Evolutionary conservation across 1,140 invertebrate genomes (phyloP).

Genomic region (Mercenaria mercenaria): DNA sequence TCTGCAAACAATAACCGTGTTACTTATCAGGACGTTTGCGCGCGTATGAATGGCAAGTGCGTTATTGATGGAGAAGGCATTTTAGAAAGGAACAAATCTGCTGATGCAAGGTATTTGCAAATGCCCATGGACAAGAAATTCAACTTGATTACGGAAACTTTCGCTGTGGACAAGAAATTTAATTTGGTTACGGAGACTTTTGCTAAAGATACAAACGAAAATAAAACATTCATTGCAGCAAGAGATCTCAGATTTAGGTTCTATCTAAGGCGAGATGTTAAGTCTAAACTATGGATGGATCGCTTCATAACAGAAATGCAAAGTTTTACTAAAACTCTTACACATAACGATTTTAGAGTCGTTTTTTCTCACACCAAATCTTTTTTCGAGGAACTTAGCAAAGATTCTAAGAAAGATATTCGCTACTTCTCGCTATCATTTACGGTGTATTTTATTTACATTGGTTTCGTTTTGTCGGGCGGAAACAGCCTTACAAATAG

Average conservation of each 20-base stretch:
- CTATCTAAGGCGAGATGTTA: not conserved
- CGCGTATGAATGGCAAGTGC: not conserved
- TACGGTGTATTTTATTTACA: not conserved
- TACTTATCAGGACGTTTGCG: not conserved
- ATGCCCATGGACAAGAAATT: too few relatives aligned
- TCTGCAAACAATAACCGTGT: not conserved
- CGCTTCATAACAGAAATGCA: not conserved
- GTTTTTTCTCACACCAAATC: not conserved
- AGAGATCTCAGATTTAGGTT: not conserved
- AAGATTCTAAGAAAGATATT: not conserved
- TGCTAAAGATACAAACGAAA: too few relatives aligned
- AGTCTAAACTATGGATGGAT: not conserved
- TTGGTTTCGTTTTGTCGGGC: not conserved
- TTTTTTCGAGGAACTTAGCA: not conserved
- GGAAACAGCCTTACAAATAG: constrained; percentile 6
- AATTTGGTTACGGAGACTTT: too few relatives aligned
- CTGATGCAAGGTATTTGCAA: too few relatives aligned
- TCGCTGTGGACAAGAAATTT: too few relatives aligned
- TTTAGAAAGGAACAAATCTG: not conserved
- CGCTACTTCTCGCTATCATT: not conserved
- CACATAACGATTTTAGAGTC: not conserved
- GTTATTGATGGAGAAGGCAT: not conserved
- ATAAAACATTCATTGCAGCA: not conserved
- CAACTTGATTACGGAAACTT: too few relatives aligned
- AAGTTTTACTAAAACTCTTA: not conserved